Evolutionary conservation across 1,140 invertebrate genomes (phyloP).

Genomic region (Sinonovacula constricta): DNA sequence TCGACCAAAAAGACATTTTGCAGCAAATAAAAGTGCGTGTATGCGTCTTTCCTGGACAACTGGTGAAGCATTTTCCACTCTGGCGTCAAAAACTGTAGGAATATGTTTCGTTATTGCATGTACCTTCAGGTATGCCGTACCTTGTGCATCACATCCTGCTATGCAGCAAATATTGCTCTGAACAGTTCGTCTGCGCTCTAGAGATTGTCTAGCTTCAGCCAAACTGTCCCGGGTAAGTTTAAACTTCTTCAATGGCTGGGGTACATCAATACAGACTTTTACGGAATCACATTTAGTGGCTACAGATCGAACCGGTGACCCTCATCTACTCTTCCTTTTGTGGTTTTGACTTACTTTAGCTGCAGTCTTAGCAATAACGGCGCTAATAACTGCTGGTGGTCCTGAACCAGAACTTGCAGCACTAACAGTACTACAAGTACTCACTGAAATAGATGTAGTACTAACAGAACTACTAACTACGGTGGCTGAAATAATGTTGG

Average conservation of each 20-base stretch:
- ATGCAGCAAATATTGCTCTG: not conserved
- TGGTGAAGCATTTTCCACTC: not conserved
- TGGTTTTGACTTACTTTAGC: not conserved
- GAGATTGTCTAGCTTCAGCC: not conserved
- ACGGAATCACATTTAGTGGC: not conserved
- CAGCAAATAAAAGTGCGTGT: no score
- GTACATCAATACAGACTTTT: not conserved
- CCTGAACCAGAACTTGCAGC: not conserved
- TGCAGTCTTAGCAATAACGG: not conserved
- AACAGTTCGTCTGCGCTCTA: not conserved
- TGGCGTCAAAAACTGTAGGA: not conserved
- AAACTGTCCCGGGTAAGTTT: not conserved
- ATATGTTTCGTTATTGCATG: not conserved
- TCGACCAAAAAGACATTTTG: no score
- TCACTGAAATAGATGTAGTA: not conserved
- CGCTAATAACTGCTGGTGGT: not conserved
- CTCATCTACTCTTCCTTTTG: not conserved
- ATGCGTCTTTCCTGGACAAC: not conserved
- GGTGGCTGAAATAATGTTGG: no score
- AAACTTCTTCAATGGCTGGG: not conserved
- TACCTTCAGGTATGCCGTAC: no score
- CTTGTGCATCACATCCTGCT: not conserved
- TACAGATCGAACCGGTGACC: not conserved
- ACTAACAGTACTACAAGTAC: not conserved
- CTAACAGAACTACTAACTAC: not conserved